phyloP scores from a whole-genome alignment of 2,797 vertebrate genomes.

The Chiloscyllium punctatum region DNA sequence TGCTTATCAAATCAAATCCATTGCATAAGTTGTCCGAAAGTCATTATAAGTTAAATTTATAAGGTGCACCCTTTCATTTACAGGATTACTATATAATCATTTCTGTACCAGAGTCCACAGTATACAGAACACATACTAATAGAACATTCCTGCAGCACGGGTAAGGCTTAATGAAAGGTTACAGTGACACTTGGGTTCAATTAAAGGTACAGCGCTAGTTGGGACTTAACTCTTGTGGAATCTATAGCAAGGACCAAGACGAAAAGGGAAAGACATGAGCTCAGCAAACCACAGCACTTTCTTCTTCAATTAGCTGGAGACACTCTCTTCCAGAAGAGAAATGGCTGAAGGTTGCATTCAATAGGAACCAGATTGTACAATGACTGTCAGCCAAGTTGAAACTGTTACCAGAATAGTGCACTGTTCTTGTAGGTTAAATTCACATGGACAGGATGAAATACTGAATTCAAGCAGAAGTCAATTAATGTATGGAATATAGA shows the following conservation, averaged over 20 bases:
- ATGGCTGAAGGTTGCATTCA: not conserved
- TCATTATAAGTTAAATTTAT: not conserved
- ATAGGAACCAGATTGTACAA: not conserved
- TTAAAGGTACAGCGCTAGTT: not conserved
- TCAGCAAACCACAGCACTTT: constrained; percentile 13
- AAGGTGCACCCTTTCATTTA: not conserved
- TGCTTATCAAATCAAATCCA: not conserved
- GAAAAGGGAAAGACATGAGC: not conserved
- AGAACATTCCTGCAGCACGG: not conserved
- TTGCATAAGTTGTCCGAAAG: not conserved
- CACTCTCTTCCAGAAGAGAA: not conserved
- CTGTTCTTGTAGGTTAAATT: not conserved
- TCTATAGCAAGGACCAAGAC: not conserved
- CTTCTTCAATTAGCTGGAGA: constrained; percentile 12
- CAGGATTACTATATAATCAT: not conserved
- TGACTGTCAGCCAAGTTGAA: not conserved
- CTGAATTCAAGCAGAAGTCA: constrained; percentile 8
- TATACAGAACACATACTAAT: not conserved
- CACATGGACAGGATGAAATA: constrained; percentile 9
- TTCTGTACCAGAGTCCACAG: not conserved
- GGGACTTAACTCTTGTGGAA: not conserved
- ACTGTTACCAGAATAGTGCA: not conserved
- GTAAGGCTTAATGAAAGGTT: not conserved
- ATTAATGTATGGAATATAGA: not conserved
- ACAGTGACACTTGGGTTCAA: not conserved